These are phyloP conservation scores for Biston stratarius DNA, from an alignment of 2,888 invertebrate species.

Conservation along the genomic window DNA sequence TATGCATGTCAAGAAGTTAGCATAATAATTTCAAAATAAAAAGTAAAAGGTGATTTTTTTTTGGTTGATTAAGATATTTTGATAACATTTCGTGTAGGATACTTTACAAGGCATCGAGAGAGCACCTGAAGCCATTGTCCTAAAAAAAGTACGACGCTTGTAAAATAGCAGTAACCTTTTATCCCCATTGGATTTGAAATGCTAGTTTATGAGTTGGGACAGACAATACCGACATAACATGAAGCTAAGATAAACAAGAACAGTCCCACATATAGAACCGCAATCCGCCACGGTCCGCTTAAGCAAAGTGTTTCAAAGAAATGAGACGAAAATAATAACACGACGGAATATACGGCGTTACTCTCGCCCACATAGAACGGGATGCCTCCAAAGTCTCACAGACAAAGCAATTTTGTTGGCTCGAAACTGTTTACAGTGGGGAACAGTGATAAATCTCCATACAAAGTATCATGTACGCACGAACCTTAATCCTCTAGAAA, in stretches of 20 bases:
- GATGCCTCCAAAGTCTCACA: conserved; percentile 63
- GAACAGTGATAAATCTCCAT: conserved; percentile 22
- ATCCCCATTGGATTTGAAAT: background rate
- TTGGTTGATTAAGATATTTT: no score
- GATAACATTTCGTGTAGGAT: no score
- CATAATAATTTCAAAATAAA: no score
- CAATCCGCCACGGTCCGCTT: conserved; percentile 35
- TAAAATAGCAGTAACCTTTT: background rate
- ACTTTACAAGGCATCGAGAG: no score
- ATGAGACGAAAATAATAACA: conserved; percentile 61
- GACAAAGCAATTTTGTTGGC: conserved; percentile 77
- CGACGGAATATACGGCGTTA: conserved; percentile 53
- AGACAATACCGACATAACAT: background rate
- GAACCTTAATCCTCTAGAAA: no score
- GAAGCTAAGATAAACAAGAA: conserved; percentile 12
- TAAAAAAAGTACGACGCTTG: background rate
- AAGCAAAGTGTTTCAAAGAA: conserved; percentile 47
- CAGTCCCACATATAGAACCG: conserved; percentile 13
- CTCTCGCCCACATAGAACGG: conserved; percentile 63
- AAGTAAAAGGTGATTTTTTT: no score
- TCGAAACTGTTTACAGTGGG: conserved; percentile 51
- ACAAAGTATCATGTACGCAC: background rate
- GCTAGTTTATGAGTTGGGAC: background rate
- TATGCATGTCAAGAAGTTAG: no score
- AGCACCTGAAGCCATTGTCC: no score